Conservation (phyloP, 2,888 invertebrate species). For the Merodon equestris region DNA sequence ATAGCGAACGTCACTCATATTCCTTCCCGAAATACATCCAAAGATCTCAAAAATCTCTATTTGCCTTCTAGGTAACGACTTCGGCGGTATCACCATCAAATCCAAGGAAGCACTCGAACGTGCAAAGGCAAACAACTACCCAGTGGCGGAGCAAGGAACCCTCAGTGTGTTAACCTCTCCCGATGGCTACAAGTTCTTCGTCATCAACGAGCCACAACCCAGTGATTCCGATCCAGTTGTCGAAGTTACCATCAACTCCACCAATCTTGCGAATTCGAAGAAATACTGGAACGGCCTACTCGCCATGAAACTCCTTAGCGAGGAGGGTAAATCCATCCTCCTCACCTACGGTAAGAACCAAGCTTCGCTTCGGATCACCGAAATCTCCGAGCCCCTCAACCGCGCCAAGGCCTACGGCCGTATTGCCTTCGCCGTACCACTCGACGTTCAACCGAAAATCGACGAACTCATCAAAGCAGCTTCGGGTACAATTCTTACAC, state of each 20-base stretch:
- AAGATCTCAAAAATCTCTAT: too few relatives aligned
- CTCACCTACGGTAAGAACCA: constrained; percentile 87
- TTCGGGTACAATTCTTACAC: constrained; percentile 89
- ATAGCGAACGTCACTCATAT: too few relatives aligned
- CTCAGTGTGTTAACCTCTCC: constrained; percentile 87
- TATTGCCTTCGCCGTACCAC: constrained; percentile 95
- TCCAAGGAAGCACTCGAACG: constrained; percentile 87
- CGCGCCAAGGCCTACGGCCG: constrained; percentile 95
- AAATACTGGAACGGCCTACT: constrained; percentile 92
- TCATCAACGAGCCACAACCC: constrained; percentile 87
- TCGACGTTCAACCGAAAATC: constrained; percentile 86
- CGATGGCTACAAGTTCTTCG: constrained; percentile 93
- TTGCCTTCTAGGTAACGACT: constrained; percentile 85
- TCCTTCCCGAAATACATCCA: too few relatives aligned
- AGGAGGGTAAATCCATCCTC: constrained; percentile 82
- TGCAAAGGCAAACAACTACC: constrained; percentile 87
- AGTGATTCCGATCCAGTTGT: constrained; percentile 86
- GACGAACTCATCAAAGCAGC: constrained; percentile 86
- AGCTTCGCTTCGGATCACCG: constrained; percentile 86
- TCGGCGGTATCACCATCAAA: constrained; percentile 89
- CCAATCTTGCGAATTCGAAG: constrained; percentile 86
- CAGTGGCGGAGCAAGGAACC: constrained; percentile 83
- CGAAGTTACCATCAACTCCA: constrained; percentile 89
- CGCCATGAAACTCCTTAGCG: constrained; percentile 85
- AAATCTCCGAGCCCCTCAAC: constrained; percentile 81